Evolutionary conservation across 1,140 invertebrate genomes (phyloP).

Genomic region (Brachionus rotundiformis): DNA sequence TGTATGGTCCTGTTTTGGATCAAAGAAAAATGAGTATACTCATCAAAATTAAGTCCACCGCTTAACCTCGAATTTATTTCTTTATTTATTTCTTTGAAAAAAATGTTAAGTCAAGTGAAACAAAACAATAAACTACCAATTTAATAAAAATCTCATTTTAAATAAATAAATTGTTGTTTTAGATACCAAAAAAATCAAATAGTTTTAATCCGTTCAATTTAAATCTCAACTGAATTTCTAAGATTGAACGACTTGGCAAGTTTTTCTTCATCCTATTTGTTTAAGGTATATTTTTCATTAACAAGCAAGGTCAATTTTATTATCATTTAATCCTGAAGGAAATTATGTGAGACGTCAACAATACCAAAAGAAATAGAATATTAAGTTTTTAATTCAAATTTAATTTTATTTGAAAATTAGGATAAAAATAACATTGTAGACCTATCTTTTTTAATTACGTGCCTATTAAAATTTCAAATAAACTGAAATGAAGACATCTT

Average conservation of each 20-base stretch:
- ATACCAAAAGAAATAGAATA: background rate
- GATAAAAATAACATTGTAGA: too few relatives aligned
- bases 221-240: background rate
- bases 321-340: constrained; percentile 1
- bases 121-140: background rate
- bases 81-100: too few relatives aligned
- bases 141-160: too few relatives aligned
- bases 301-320: background rate
- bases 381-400: too few relatives aligned
- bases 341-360: background rate
- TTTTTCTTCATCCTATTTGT: background rate
- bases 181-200: background rate
- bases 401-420: background rate
- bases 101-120: too few relatives aligned
- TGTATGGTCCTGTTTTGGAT: background rate
- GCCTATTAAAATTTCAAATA: too few relatives aligned
- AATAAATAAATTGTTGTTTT: background rate
- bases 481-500: too few relatives aligned
- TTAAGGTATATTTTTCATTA: background rate
- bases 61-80: too few relatives aligned
- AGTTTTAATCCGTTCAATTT: too few relatives aligned
- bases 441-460: too few relatives aligned
- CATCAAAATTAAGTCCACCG: too few relatives aligned
- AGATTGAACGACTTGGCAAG: background rate
- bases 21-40: background rate